Evolutionary conservation across 2,113 vertebrate species (phyloP).

Genomic region (Suricata suricatta): DNA sequence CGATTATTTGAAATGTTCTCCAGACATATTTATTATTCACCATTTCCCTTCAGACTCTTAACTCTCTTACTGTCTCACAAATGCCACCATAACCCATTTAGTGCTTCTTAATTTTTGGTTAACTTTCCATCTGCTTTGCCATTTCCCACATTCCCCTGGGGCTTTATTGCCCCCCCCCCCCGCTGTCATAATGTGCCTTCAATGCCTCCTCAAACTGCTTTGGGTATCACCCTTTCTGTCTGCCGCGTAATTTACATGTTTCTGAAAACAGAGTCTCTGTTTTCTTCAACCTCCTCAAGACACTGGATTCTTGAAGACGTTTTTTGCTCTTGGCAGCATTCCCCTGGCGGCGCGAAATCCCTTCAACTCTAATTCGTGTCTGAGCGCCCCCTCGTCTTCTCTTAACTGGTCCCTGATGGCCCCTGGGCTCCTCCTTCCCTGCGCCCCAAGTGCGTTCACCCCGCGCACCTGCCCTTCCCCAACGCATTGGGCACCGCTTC

Average conservation of each 20-base stretch:
- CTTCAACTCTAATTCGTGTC: neutral
- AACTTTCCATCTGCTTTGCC: slow-evolving; percentile 52
- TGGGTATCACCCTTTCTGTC: neutral
- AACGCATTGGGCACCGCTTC: rapidly evolving
- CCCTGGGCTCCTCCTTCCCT: neutral
- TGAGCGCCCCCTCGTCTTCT: neutral
- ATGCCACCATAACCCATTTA: slow-evolving; percentile 61
- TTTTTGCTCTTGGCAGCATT: neutral
- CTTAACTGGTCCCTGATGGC: neutral
- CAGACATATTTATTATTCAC: slow-evolving; percentile 66
- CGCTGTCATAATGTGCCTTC: neutral
- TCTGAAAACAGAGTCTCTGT: slow-evolving; percentile 33
- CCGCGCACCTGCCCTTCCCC: rapidly evolving
- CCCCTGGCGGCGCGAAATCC: neutral
- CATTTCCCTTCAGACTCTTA: slow-evolving; percentile 46
- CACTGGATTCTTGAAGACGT: neutral
- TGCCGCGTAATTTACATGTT: slow-evolving; percentile 42
- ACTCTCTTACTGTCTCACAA: slow-evolving; percentile 63
- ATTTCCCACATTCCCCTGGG: neutral
- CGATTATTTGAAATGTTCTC: slow-evolving; percentile 58
- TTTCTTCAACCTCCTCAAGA: slow-evolving; percentile 34
- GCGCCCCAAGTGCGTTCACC: neutral
- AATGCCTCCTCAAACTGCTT: neutral
- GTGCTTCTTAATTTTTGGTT: slow-evolving; percentile 34
- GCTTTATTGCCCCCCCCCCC: rapidly evolving